Conservation (phyloP, 2,797 vertebrate species). For the Hemibagrus guttatus region DNA sequence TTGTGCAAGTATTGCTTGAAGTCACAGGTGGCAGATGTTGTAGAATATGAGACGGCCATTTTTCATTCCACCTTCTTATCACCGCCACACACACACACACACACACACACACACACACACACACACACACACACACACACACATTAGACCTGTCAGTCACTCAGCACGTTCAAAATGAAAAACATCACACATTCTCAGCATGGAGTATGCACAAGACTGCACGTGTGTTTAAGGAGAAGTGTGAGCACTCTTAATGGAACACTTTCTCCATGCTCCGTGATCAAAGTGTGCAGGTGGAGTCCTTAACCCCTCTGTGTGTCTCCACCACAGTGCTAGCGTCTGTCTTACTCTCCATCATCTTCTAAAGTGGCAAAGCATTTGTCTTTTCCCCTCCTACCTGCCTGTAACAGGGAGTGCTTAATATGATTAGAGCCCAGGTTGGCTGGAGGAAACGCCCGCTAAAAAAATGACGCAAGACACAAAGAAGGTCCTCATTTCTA, state of each 20-base stretch:
- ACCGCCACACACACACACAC: no score
- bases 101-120: constrained; percentile 4
- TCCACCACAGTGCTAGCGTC: constrained; percentile 34
- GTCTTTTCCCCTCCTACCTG: constrained; percentile 65
- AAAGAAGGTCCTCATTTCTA: constrained; percentile 62
- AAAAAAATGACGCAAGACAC: constrained; percentile 58
- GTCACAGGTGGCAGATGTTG: constrained; percentile 5
- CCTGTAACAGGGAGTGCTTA: constrained; percentile 63
- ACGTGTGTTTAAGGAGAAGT: constrained; percentile 9
- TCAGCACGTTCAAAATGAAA: constrained; percentile 70
- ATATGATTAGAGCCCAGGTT: constrained; percentile 67
- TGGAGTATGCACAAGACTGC: neutral
- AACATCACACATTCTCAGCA: constrained; percentile 57
- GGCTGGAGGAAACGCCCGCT: constrained; percentile 59
- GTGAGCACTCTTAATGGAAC: constrained; percentile 50
- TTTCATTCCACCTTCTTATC: constrained; percentile 20
- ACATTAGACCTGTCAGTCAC: constrained; percentile 57
- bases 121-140: constrained; percentile 28
- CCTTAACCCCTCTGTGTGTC: constrained; percentile 50
- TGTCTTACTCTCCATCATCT: constrained; percentile 9
- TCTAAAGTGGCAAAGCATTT: constrained; percentile 34
- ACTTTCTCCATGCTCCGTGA: constrained; percentile 52
- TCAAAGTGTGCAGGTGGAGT: constrained; percentile 64
- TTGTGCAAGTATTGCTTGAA: constrained; percentile 13
- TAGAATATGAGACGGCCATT: constrained; percentile 10